Evolutionary conservation across 2,113 vertebrate genomes (phyloP).

Genomic region (Centropus unirufus): DNA sequence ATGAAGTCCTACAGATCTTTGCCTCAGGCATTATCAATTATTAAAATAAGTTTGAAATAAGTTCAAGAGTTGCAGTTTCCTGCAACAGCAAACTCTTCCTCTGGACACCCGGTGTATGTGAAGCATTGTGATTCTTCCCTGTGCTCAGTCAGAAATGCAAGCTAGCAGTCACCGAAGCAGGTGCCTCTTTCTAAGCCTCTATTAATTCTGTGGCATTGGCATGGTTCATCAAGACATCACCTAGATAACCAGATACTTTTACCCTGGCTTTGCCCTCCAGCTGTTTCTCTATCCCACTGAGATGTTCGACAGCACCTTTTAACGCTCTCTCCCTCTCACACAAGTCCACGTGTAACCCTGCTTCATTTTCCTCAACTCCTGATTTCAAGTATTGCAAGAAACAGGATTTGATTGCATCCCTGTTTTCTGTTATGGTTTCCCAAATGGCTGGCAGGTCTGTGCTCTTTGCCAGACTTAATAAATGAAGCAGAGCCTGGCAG

Average conservation of each 20-base stretch:
- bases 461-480: conserved; percentile 80
- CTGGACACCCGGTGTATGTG: fast-evolving
- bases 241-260: conserved; percentile 76
- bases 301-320: conserved; percentile 74
- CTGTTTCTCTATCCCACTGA: conserved; percentile 65
- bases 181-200: neutral
- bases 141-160: neutral
- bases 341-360: neutral
- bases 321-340: conserved; percentile 75
- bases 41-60: neutral
- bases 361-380: conserved; percentile 56
- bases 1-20: neutral
- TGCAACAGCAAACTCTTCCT: neutral
- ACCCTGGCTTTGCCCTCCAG: conserved; percentile 29
- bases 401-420: conserved; percentile 69
- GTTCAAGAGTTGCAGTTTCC: no score
- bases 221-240: conserved; percentile 76
- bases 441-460: conserved; percentile 80
- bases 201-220: neutral
- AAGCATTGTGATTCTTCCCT: neutral
- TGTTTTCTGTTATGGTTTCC: conserved; percentile 62
- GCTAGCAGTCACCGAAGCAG: neutral
- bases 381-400: conserved; percentile 83
- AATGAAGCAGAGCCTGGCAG: conserved; percentile 87
- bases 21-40: neutral